Conservation (phyloP, 2,113 vertebrate genomes). For the Sisor rabdophorus region DNA sequence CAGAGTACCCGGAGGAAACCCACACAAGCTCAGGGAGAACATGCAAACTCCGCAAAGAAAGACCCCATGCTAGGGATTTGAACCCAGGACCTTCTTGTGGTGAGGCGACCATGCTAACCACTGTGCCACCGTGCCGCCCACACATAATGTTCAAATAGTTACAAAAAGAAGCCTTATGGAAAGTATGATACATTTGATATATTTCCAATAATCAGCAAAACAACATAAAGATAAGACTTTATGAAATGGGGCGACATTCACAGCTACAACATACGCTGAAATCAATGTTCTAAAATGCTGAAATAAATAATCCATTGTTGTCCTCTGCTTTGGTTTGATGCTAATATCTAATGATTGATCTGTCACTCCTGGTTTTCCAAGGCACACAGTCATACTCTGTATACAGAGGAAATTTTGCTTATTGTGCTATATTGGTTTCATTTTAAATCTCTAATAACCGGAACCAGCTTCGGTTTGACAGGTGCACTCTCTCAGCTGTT, state of each 20-base stretch:
- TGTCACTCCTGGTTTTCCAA: conserved; percentile 21
- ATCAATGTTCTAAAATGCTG: not conserved
- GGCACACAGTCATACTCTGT: not conserved
- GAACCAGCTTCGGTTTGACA: conserved; percentile 3
- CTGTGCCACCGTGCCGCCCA: too few relatives aligned
- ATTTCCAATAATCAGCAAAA: not conserved
- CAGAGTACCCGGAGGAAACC: too few relatives aligned
- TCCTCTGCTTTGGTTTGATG: conserved; percentile 25
- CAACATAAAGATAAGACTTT: not conserved
- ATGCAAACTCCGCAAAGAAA: too few relatives aligned
- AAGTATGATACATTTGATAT: not conserved
- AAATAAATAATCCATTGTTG: not conserved
- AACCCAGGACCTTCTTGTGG: too few relatives aligned
- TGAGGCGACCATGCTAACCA: too few relatives aligned
- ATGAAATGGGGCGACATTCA: conserved; percentile 2
- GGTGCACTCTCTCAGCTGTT: conserved; percentile 16
- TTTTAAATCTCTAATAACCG: conserved; percentile 22
- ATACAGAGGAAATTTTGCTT: conserved; percentile 12
- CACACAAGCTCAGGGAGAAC: too few relatives aligned
- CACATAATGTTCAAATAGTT: conserved; percentile 48
- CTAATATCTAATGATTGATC: conserved; percentile 23
- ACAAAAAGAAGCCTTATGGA: conserved; percentile 47
- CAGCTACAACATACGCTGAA: not conserved
- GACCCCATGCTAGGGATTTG: too few relatives aligned
- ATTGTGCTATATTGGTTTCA: conserved; percentile 27